These are phyloP conservation scores for Dugesia japonica DNA, from an alignment of 2,888 invertebrate species.

Conservation along the genomic window DNA sequence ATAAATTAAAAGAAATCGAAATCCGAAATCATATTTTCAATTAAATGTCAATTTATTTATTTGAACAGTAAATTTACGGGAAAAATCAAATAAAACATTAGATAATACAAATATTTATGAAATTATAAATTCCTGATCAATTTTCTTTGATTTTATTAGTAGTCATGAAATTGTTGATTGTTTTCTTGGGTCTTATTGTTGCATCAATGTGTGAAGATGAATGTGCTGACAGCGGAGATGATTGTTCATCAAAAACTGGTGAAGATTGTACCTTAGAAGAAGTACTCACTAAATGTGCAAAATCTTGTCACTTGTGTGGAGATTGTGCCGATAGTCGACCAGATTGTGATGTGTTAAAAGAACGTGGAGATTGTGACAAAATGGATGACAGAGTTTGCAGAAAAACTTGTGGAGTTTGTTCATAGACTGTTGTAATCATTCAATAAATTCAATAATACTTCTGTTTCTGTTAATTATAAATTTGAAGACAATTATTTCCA, in stretches of 20 bases:
- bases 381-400: constrained; percentile 15
- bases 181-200: constrained; percentile 1
- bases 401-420: background rate
- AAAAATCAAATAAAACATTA: no score
- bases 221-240: background rate
- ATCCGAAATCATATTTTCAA: no score
- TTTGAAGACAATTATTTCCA: no score
- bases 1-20: no score
- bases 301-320: constrained; percentile 2
- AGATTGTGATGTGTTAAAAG: background rate
- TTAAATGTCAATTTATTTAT: no score
- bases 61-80: no score
- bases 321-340: constrained; percentile 6
- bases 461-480: no score
- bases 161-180: background rate
- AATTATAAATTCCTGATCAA: no score
- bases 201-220: background rate
- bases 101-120: no score
- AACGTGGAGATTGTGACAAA: constrained; percentile 3
- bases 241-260: background rate
- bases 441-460: no score
- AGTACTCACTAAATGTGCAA: background rate
- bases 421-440: no score
- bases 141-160: no score
- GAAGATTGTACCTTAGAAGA: background rate